These are phyloP conservation scores for Trachurus trachurus DNA, from an alignment of 2,797 vertebrate genomes.

Conservation along the genomic window DNA sequence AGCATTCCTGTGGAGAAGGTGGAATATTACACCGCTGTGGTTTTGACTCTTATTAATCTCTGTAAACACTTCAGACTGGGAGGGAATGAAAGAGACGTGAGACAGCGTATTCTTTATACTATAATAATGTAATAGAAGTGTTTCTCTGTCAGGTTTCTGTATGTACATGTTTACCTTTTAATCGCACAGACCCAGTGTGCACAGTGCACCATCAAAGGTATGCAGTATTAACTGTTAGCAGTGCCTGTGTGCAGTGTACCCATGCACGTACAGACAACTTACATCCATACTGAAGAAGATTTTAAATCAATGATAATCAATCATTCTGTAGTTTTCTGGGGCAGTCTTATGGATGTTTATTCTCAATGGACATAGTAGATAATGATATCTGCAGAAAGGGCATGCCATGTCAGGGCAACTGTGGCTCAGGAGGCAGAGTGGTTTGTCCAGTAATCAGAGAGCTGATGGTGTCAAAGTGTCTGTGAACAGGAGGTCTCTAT, in stretches of 20 bases:
- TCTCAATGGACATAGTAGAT: not conserved
- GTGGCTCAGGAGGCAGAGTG: no score
- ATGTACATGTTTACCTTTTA: not conserved
- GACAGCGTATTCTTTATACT: conserved; percentile 26
- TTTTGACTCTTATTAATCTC: conserved; percentile 31
- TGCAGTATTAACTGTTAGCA: not conserved
- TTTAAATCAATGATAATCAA: no score
- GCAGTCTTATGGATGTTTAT: not conserved
- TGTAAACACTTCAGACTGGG: conserved; percentile 21
- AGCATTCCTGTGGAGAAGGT: conserved; percentile 54
- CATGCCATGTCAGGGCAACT: not conserved
- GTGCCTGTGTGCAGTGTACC: not conserved
- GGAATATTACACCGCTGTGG: conserved; percentile 40
- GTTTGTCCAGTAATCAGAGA: not conserved
- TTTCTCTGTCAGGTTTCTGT: not conserved
- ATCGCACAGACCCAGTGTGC: not conserved
- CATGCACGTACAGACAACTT: not conserved
- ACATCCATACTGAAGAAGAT: no score
- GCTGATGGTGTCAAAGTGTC: not conserved
- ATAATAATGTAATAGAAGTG: conserved; percentile 11
- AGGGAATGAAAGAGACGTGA: conserved; percentile 12
- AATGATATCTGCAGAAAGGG: not conserved
- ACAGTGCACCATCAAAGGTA: not conserved
- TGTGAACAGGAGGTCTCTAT: no score
- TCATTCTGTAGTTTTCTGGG: not conserved